Evolutionary conservation across 2,888 invertebrate genomes (phyloP).

Genomic region (Nemapogon koenigi): DNA sequence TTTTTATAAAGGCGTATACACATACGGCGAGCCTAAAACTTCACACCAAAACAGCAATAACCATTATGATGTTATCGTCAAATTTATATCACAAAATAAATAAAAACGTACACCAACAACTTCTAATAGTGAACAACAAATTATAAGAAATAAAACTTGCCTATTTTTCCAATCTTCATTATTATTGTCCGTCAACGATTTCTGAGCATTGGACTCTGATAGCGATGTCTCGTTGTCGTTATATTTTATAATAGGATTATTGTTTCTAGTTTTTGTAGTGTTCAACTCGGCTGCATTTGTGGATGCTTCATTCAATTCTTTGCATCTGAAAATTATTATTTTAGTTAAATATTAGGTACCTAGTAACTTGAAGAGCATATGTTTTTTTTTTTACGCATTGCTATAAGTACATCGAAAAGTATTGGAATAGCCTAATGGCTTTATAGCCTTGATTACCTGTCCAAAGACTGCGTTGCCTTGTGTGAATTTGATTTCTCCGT

Average conservation of each 20-base stretch:
- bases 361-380: background rate
- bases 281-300: conserved; percentile 30
- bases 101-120: no score
- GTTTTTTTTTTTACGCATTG: background rate
- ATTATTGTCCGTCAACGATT: conserved; percentile 42
- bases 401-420: no score
- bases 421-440: background rate
- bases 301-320: conserved; percentile 43
- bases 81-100: no score
- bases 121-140: no score
- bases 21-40: no score
- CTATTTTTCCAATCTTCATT: conserved; percentile 40
- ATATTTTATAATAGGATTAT: conserved; percentile 35
- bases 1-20: no score
- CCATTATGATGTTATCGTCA: no score
- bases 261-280: conserved; percentile 24
- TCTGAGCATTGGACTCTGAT: conserved; percentile 37
- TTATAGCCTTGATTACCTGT: conserved; percentile 27
- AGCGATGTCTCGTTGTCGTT: conserved; percentile 45
- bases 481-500: conserved; percentile 80
- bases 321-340: conserved; percentile 34
- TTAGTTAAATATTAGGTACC: background rate
- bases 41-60: no score
- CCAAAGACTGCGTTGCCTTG: conserved; percentile 63
- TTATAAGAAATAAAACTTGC: conserved; percentile 14